Base-by-base conservation (phyloP, 2,797 vertebrate genomes). In the Ctenopoma multispine region DNA sequence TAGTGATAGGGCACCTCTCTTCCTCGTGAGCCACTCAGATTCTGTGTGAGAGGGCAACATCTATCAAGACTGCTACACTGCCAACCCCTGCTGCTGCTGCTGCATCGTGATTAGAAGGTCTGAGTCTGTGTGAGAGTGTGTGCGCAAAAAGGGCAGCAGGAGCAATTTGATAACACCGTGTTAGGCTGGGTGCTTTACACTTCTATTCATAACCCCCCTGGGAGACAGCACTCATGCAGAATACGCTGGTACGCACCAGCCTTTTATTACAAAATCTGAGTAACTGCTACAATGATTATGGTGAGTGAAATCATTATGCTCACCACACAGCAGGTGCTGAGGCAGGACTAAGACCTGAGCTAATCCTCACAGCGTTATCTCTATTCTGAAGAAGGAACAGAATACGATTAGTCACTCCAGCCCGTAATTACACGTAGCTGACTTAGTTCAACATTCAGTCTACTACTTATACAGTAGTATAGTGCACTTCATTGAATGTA, bases 21-120 rank as follows among this genome's bases (percentile, higher is more conserved):
- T 81, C 63, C 56, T 69, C 78, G 67, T 82, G 61, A 86, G 83
- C 77, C 75, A 51, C 82, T 85, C 79, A 41, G 76, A 79, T 77
- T 75, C 53, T 54, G 65, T 76, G 72, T 54, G 49, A 79, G 81
- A 81, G 72, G 60, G 43, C 76, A 77, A 58, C 81, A 86, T 87
- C 86, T 83, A 86, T 88, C 80, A 83, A 64, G 71, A 64, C 67
- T 43, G 71, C 75, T 78, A 79, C 51, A 72, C 69, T 36, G 53
- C 58, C 61, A 64, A 68, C 69, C 48, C 62, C 75, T 58, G 46
- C 80, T 75, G 70, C 69, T 72, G 36, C 61, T 53, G 53, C 47
- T 63, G 78, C 73, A 74, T 58, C 20, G 23, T 84, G 79, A 85
- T 84, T 55, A 73, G 67, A 65, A 73, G 55, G 24, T 12, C 49